Conservation (phyloP, 2,888 invertebrate genomes). For the Odontomyia ornata region DNA sequence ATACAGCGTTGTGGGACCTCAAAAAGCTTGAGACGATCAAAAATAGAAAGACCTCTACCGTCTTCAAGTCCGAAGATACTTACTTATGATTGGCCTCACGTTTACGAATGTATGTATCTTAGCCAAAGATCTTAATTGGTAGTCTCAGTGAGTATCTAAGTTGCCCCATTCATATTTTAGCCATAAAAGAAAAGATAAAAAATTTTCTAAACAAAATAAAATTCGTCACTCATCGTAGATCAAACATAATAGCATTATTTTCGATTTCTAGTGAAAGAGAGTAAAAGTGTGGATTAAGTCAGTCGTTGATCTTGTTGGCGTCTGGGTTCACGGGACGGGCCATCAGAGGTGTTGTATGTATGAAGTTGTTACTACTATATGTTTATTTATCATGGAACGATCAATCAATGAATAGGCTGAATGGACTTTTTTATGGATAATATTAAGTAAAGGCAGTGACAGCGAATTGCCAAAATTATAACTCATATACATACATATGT, state of each 20-base stretch:
- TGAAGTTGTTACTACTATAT: neutral
- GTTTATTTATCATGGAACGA: neutral
- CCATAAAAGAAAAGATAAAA: neutral
- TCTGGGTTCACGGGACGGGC: neutral
- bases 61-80: too few relatives aligned
- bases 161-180: neutral
- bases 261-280: conserved; percentile 42
- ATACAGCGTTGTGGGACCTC: too few relatives aligned
- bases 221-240: neutral
- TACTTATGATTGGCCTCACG: too few relatives aligned
- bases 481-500: neutral
- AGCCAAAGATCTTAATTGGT: too few relatives aligned
- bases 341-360: neutral
- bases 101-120: too few relatives aligned
- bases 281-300: conserved; percentile 37
- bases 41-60: too few relatives aligned
- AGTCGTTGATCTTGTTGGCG: conserved; percentile 19
- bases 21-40: too few relatives aligned
- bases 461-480: neutral
- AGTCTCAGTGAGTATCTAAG: too few relatives aligned
- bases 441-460: neutral
- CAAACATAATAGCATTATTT: conserved; percentile 14
- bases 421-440: neutral
- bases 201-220: conserved; percentile 1
- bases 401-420: neutral